Evolutionary conservation across 2,113 vertebrate genomes (phyloP).

Genomic region (Sterna hirundo): DNA sequence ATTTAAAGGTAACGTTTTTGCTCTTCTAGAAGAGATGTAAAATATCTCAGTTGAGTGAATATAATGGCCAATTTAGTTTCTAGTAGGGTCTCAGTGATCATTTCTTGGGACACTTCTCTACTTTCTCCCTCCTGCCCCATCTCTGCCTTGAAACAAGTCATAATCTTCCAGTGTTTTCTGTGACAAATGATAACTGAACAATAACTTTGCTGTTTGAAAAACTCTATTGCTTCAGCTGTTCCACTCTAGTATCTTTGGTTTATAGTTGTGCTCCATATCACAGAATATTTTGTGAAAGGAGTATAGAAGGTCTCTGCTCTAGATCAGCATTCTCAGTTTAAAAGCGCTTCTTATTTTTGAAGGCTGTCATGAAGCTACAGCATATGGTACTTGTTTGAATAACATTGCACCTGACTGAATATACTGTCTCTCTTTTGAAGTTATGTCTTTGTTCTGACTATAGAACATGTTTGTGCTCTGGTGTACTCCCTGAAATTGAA

Average conservation of each 20-base stretch:
- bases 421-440: neutral
- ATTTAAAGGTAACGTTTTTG: neutral
- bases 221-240: neutral
- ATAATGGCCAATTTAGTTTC: neutral
- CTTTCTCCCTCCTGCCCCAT: neutral
- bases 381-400: neutral
- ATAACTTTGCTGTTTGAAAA: neutral
- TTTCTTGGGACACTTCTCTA: neutral
- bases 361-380: neutral
- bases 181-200: neutral
- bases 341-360: constrained; percentile 5
- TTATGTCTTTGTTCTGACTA: neutral
- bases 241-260: neutral
- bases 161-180: neutral
- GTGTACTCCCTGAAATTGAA: neutral
- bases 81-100: neutral
- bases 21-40: neutral
- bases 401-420: neutral
- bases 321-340: neutral
- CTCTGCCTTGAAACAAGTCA: neutral
- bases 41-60: neutral
- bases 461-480: neutral
- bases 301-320: neutral
- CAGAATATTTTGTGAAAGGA: neutral
- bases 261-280: accelerated